A percentile compares a stretch with the other conserved stretches of the same genome.
Evolutionary conservation across 2,113 vertebrate species (phyloP).

Genomic region (Cyanistes caeruleus): DNA sequence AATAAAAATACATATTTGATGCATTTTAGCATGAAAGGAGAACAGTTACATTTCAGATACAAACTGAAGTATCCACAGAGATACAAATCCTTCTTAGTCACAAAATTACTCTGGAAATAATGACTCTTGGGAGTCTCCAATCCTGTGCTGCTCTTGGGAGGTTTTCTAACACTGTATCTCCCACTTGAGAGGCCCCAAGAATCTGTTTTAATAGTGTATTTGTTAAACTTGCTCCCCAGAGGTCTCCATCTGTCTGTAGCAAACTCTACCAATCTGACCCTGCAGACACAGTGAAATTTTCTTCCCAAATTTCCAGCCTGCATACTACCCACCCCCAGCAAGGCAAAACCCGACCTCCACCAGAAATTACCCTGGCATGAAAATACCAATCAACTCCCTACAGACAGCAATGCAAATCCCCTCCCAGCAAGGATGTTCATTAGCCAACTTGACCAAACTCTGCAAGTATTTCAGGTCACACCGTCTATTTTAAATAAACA

Average conservation of each 20-base stretch:
- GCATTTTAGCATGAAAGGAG: neutral
- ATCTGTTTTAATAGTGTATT: neutral
- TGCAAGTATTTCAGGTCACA: neutral
- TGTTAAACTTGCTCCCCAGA: neutral
- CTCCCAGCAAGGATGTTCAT: neutral
- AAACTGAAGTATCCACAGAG: neutral
- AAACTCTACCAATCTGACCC: neutral
- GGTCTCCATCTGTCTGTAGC: neutral
- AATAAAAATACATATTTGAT: neutral
- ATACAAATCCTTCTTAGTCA: neutral
- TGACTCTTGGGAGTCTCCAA: neutral
- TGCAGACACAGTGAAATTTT: neutral
- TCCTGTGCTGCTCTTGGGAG: neutral
- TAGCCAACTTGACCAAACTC: neutral
- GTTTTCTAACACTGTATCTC: neutral
- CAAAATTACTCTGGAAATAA: neutral
- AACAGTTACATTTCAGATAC: neutral
- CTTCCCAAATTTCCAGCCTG: neutral
- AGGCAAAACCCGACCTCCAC: neutral
- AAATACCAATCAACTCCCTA: neutral
- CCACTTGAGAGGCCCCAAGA: neutral
- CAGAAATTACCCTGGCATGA: neutral
- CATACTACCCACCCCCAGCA: accelerated
- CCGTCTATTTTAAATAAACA: neutral
- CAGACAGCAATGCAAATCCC: neutral